A percentile compares a stretch with the other conserved stretches of the same genome.
phyloP scores from a whole-genome alignment of 2,888 invertebrate species.

The Elmis aenea region DNA sequence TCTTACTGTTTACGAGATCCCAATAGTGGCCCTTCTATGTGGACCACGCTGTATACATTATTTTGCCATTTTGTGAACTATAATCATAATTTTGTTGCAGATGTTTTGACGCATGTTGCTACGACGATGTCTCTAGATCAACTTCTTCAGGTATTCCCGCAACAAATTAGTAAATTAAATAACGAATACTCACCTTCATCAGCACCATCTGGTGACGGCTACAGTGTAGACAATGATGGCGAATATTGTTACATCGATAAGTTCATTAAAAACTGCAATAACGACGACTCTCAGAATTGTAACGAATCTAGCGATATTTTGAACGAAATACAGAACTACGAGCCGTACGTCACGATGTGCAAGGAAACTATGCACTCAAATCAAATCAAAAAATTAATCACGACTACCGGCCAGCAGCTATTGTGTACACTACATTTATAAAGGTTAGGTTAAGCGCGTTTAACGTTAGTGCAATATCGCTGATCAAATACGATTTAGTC shows the following conservation, averaged over 20 bases:
- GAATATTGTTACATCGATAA: conserved; percentile 8
- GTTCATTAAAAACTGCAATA: conserved; percentile 13
- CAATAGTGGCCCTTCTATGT: too few relatives aligned
- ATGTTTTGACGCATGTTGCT: conserved; percentile 46
- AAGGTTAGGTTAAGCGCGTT: too few relatives aligned
- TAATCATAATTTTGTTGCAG: too few relatives aligned
- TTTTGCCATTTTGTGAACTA: too few relatives aligned
- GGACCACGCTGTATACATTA: too few relatives aligned
- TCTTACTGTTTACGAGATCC: too few relatives aligned
- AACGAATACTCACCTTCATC: too few relatives aligned
- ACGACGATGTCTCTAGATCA: conserved; percentile 46
- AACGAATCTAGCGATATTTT: conserved; percentile 32
- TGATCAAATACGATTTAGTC: too few relatives aligned
- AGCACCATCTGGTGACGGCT: neutral
- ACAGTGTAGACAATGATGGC: conserved; percentile 2
- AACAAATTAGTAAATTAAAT: conserved; percentile 37
- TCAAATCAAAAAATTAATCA: conserved; percentile 56
- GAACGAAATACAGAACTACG: conserved; percentile 45
- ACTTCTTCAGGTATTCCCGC: conserved; percentile 45
- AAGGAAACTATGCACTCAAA: conserved; percentile 58
- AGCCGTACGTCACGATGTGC: conserved; percentile 47
- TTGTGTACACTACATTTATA: conserved; percentile 44
- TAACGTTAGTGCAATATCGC: too few relatives aligned
- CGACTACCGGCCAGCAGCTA: conserved; percentile 56
- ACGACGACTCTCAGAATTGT: conserved; percentile 22